A percentile compares a stretch with the other conserved stretches of the same genome.
phyloP scores from a whole-genome alignment of 2,797 vertebrate species.

The Galagoides demidoff region DNA sequence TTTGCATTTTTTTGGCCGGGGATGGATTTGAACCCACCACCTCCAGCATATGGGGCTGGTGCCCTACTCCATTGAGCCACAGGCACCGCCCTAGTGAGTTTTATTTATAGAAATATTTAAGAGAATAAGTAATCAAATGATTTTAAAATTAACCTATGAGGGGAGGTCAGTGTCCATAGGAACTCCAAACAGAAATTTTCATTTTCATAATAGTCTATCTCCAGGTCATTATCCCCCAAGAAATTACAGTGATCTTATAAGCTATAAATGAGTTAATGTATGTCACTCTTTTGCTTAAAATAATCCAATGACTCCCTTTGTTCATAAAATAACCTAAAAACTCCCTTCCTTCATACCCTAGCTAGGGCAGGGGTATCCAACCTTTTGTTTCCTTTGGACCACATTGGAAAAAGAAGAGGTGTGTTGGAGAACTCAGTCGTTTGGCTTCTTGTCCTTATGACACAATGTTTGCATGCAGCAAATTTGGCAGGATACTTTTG shows the following conservation, averaged over 20 bases:
- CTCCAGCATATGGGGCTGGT: too few species aligned
- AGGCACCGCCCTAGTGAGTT: too few species aligned
- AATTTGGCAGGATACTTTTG: too few species aligned
- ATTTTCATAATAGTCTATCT: neutral
- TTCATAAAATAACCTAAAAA: neutral
- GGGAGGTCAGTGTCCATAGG: neutral
- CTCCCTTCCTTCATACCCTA: neutral
- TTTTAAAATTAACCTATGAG: neutral
- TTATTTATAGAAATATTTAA: neutral
- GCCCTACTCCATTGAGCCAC: too few species aligned
- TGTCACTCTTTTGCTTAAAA: neutral
- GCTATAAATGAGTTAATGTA: neutral
- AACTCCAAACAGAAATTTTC: neutral
- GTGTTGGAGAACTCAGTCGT: too few species aligned
- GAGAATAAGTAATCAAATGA: neutral
- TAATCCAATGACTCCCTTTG: rapidly evolving
- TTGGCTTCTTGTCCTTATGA: too few species aligned
- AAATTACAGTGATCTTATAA: neutral
- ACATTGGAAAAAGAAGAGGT: too few species aligned
- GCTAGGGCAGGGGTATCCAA: too few species aligned
- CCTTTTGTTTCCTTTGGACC: too few species aligned
- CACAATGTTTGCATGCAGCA: too few species aligned
- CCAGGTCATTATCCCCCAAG: neutral
- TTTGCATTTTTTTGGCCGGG: too few species aligned
- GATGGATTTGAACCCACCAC: too few species aligned